Conservation (phyloP, 2,888 invertebrate genomes). For the Ecliptopera silaceata region DNA sequence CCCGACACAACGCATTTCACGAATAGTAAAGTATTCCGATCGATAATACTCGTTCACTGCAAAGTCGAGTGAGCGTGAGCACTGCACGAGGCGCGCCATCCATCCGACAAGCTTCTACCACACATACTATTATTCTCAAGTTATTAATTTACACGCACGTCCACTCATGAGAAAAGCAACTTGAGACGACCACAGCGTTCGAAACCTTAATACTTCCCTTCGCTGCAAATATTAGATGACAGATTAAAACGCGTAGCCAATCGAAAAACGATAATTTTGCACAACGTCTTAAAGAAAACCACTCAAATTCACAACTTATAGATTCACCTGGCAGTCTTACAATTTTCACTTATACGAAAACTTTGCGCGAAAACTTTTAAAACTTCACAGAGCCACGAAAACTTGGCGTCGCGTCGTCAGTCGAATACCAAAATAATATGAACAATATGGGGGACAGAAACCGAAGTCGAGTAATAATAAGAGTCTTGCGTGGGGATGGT, state of each 20-base stretch:
- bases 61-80: conserved; percentile 63
- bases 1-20: conserved; percentile 64
- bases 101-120: conserved; percentile 64
- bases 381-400: conserved; percentile 50
- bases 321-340: conserved; percentile 30
- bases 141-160: conserved; percentile 82
- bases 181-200: conserved; percentile 81
- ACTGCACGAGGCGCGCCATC: conserved; percentile 62
- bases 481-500: conserved; percentile 81
- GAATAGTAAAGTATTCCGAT: conserved; percentile 69
- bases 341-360: conserved; percentile 33
- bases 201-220: conserved; percentile 83
- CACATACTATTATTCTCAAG: conserved; percentile 75
- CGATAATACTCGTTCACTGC: conserved; percentile 68
- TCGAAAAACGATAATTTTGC: conserved; percentile 64
- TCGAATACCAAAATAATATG: conserved; percentile 77
- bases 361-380: conserved; percentile 28
- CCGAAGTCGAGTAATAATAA: conserved; percentile 81
- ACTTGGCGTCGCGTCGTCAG: conserved; percentile 72
- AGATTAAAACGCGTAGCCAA: conserved; percentile 67
- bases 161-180: conserved; percentile 83
- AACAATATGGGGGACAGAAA: conserved; percentile 80
- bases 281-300: conserved; percentile 44
- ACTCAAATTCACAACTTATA: conserved; percentile 36
- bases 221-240: conserved; percentile 81